Evolutionary conservation across 2,797 vertebrate genomes (phyloP).

Genomic region (Melanogrammus aeglefinus): DNA sequence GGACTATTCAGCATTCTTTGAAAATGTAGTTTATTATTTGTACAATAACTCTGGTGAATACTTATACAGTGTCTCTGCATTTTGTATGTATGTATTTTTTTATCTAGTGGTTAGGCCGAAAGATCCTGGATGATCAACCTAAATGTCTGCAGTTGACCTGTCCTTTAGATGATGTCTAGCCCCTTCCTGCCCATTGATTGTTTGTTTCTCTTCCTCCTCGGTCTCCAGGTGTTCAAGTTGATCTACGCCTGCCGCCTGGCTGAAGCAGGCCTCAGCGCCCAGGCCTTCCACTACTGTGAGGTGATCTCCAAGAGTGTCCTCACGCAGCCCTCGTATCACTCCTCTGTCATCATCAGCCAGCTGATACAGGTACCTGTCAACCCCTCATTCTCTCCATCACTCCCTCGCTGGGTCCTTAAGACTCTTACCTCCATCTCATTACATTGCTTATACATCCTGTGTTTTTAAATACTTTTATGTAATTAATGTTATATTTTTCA

Average conservation of each 20-base stretch:
- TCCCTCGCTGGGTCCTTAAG: neutral
- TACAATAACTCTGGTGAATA: too few species aligned
- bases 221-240: slow-evolving; percentile 89
- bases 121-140: neutral
- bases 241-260: slow-evolving; percentile 94
- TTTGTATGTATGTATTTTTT: neutral
- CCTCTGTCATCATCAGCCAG: slow-evolving; percentile 85
- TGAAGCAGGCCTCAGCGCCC: slow-evolving; percentile 87
- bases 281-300: slow-evolving; percentile 97
- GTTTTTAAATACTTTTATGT: too few species aligned
- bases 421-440: neutral
- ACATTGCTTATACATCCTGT: neutral
- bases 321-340: slow-evolving; percentile 76
- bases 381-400: neutral
- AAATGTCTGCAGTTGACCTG: neutral
- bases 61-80: too few species aligned
- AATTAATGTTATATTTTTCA: neutral
- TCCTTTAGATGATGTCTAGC: neutral
- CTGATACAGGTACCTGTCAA: slow-evolving; percentile 81
- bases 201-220: neutral
- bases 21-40: neutral
- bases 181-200: neutral
- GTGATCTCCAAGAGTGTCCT: slow-evolving; percentile 85
- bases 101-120: neutral
- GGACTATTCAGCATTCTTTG: neutral